Evolutionary conservation across 2,888 invertebrate species (phyloP).

Genomic region (Disparrhopalites patrizii): DNA sequence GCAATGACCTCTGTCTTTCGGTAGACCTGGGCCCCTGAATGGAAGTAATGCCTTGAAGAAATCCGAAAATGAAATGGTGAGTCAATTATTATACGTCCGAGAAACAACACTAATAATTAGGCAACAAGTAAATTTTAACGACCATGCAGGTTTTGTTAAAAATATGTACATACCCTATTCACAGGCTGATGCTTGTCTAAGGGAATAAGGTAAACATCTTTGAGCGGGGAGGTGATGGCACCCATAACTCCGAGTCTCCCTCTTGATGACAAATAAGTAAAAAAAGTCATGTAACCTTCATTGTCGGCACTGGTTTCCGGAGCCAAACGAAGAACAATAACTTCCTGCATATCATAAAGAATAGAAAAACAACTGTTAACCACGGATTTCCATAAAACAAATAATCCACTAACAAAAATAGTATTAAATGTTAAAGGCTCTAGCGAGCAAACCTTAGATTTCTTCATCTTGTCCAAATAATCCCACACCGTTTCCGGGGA

Average conservation of each 20-base stretch:
- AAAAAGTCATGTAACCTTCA: conserved; percentile 76
- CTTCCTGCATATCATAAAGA: conserved; percentile 57
- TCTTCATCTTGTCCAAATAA: conserved; percentile 84
- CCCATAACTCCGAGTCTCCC: conserved; percentile 69
- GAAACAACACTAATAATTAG: neutral
- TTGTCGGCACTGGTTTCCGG: conserved; percentile 79
- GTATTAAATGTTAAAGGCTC: no score
- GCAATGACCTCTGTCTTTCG: conserved; percentile 43
- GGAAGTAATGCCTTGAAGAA: conserved; percentile 57
- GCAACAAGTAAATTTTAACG: neutral
- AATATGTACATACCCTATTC: conserved; percentile 58
- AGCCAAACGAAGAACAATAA: conserved; percentile 73
- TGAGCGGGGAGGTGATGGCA: conserved; percentile 67
- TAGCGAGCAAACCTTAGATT: conserved; percentile 73
- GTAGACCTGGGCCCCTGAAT: conserved; percentile 65
- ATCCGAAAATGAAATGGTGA: neutral
- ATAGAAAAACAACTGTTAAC: conserved; percentile 7
- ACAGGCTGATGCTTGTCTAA: conserved; percentile 69
- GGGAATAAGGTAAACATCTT: conserved; percentile 91
- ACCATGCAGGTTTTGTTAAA: neutral
- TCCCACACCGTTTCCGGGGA: conserved; percentile 86
- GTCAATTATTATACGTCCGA: neutral
- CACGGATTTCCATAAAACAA: no score
- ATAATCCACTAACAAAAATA: no score
- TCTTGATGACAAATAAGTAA: conserved; percentile 81